A percentile compares a stretch with the other conserved stretches of the same genome.
phyloP scores from a whole-genome alignment of 2,113 vertebrate genomes.

The Gyps fulvus region DNA sequence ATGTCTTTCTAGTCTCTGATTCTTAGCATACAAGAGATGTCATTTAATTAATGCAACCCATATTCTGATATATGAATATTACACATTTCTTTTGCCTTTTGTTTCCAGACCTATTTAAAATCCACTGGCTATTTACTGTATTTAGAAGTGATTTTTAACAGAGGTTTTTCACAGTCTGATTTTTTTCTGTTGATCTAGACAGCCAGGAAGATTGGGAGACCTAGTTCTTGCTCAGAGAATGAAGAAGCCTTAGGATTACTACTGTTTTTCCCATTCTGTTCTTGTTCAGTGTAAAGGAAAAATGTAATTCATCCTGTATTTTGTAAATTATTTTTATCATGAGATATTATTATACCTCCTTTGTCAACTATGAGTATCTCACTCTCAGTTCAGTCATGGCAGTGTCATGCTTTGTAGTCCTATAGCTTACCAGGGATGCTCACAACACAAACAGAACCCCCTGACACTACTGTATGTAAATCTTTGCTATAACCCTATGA shows the following conservation, averaged over 20 bases:
- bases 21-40: background rate
- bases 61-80: background rate
- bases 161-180: background rate
- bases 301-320: background rate
- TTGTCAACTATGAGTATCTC: background rate
- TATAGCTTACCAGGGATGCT: background rate
- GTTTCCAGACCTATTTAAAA: background rate
- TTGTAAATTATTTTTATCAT: background rate
- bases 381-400: background rate
- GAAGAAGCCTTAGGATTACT: background rate
- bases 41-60: background rate
- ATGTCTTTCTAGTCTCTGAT: background rate
- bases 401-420: background rate
- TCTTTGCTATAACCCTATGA: background rate
- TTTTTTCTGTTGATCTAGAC: background rate
- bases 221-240: background rate
- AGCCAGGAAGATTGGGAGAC: background rate
- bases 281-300: background rate
- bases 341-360: background rate
- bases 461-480: background rate
- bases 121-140: background rate
- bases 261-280: background rate
- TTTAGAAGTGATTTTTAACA: background rate
- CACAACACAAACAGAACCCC: background rate
- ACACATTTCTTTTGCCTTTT: background rate